A percentile compares a stretch with the other conserved stretches of the same genome.
These are phyloP conservation scores for Drosophila kohkoa DNA, from an alignment of 1,140 invertebrate species.

Conservation along the genomic window DNA sequence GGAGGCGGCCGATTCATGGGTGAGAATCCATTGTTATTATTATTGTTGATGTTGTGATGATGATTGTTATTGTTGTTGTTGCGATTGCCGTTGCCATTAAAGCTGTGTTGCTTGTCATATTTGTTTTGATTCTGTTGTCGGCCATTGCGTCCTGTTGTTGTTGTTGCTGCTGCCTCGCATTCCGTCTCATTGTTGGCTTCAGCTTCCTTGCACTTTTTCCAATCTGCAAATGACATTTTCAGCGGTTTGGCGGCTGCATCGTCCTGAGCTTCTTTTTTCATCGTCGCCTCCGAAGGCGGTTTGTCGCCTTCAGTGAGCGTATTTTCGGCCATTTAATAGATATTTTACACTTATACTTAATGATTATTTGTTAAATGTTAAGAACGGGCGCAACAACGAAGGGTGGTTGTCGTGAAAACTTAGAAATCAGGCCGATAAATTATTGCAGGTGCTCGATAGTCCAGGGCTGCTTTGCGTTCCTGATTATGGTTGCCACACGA, in stretches of 20 bases:
- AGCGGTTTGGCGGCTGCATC: slow-evolving; percentile 28
- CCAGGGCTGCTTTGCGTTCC: slow-evolving; percentile 16
- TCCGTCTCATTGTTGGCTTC: slow-evolving; percentile 16
- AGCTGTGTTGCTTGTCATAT: slow-evolving; percentile 25
- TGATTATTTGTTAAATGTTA: slow-evolving; percentile 15
- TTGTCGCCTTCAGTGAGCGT: slow-evolving; percentile 12
- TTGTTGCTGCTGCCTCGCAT: not conserved
- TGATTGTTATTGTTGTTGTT: slow-evolving; percentile 20
- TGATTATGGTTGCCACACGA: not conserved
- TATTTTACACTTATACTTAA: slow-evolving; percentile 13
- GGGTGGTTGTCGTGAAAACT: slow-evolving; percentile 23
- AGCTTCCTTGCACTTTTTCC: slow-evolving; percentile 71
- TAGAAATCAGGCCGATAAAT: slow-evolving; percentile 28
- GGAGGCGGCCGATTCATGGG: slow-evolving; percentile 61
- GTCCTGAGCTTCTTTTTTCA: slow-evolving; percentile 7
- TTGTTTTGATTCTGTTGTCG: slow-evolving; percentile 37
- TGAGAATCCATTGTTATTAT: slow-evolving; percentile 36
- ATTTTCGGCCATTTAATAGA: slow-evolving; percentile 42
- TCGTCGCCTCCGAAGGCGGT: not conserved
- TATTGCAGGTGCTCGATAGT: not conserved
- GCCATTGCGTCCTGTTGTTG: slow-evolving; percentile 12
- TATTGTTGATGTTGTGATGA: slow-evolving; percentile 25
- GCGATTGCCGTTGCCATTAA: slow-evolving; percentile 20
- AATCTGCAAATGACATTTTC: slow-evolving; percentile 72
- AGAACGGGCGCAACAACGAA: not conserved